phyloP scores from a whole-genome alignment of 2,797 vertebrate genomes.

The Periparus ater region DNA sequence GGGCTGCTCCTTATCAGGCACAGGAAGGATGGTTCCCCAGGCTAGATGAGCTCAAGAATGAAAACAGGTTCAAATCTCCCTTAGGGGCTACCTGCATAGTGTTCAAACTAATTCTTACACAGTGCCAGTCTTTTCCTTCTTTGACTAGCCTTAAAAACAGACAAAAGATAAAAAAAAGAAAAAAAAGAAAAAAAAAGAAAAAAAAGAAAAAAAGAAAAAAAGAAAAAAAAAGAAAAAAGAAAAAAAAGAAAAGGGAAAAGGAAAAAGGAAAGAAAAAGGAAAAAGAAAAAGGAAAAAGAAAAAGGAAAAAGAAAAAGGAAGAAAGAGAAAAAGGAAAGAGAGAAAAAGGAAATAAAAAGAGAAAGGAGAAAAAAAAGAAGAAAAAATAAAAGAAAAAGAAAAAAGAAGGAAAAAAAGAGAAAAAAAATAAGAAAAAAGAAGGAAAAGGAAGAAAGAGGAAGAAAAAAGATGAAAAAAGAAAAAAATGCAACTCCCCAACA shows the following conservation, averaged over 20 bases:
- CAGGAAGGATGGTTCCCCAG: neutral
- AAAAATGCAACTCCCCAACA: neutral
- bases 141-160: neutral
- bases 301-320: neutral
- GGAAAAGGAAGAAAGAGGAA: accelerated
- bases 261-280: accelerated
- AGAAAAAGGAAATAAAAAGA: too few species aligned
- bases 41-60: neutral
- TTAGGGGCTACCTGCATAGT: neutral
- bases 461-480: accelerated
- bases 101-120: neutral
- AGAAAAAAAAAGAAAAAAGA: neutral
- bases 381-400: neutral
- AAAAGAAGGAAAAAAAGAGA: neutral
- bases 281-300: neutral
- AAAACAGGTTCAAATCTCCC: neutral
- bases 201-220: accelerated
- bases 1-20: neutral
- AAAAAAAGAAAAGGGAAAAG: too few species aligned
- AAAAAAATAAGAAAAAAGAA: neutral
- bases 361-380: too few species aligned
- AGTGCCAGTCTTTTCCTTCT: neutral
- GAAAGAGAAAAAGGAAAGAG: too few species aligned
- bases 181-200: accelerated
- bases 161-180: too few species aligned